Percentiles rank a stretch among this genome's conserved stretches.
Evolutionary conservation across 1,140 invertebrate genomes (phyloP).

Genomic region (Pseudachorutes palmiensis): DNA sequence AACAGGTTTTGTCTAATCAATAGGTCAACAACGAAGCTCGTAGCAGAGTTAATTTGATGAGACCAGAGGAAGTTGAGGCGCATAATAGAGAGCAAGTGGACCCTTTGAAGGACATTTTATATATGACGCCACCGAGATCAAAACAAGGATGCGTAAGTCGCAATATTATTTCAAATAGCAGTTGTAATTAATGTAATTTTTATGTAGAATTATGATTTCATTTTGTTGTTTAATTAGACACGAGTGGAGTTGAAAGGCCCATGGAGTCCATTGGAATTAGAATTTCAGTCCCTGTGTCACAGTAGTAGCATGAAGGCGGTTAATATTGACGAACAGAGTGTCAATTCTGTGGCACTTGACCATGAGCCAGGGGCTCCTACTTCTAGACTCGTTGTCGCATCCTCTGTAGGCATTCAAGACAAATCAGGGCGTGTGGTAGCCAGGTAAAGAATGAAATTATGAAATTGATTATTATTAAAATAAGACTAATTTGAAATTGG

Average conservation of each 20-base stretch:
- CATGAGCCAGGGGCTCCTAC: slow-evolving; percentile 59
- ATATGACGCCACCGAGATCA: slow-evolving; percentile 18
- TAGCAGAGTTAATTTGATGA: slow-evolving; percentile 4
- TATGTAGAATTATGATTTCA: too few species aligned
- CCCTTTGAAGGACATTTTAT: slow-evolving; percentile 11
- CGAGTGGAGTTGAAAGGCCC: slow-evolving; percentile 53
- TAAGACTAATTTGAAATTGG: too few species aligned
- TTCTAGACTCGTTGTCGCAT: slow-evolving; percentile 28
- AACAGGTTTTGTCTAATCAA: too few species aligned
- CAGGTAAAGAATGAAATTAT: too few species aligned
- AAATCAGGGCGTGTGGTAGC: slow-evolving; percentile 24
- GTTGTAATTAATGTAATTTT: too few species aligned
- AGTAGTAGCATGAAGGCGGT: slow-evolving; percentile 50
- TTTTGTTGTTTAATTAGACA: background rate
- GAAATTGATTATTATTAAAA: too few species aligned
- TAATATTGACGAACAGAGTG: slow-evolving; percentile 60
- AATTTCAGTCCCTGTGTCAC: slow-evolving; percentile 53
- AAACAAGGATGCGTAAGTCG: too few species aligned
- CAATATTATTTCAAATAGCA: too few species aligned
- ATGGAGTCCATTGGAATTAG: slow-evolving; percentile 66
- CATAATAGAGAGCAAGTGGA: slow-evolving; percentile 24
- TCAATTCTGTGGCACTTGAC: slow-evolving; percentile 78
- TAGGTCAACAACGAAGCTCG: slow-evolving; percentile 21
- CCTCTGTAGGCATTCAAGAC: slow-evolving; percentile 26
- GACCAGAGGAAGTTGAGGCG: slow-evolving; percentile 11